A percentile compares a stretch with the other conserved stretches of the same genome.
Conservation (phyloP, 2,888 invertebrate species). For the Hartigia nigra region DNA sequence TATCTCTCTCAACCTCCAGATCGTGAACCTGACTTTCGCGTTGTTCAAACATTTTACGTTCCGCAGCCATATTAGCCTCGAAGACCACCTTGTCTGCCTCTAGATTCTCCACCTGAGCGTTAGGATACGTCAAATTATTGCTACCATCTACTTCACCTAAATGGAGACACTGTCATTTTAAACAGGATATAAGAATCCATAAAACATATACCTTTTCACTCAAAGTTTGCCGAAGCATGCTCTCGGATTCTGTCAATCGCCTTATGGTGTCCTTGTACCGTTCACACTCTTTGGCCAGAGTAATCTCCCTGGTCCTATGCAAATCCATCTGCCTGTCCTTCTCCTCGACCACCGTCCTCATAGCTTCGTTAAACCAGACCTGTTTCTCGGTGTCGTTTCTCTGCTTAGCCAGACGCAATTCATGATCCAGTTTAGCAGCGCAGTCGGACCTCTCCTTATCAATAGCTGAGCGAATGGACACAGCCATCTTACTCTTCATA, state of each 20-base stretch:
- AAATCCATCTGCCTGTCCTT: slow-evolving; percentile 79
- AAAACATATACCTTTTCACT: slow-evolving; percentile 56
- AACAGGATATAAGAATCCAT: not conserved
- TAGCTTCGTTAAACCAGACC: slow-evolving; percentile 72
- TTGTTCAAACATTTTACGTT: slow-evolving; percentile 40
- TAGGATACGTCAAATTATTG: not conserved
- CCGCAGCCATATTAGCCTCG: slow-evolving; percentile 41
- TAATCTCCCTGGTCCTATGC: slow-evolving; percentile 72
- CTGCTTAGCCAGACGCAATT: slow-evolving; percentile 65
- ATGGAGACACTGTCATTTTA: not conserved
- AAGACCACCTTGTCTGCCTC: slow-evolving; percentile 48
- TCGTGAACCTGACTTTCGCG: slow-evolving; percentile 42
- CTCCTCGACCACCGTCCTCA: slow-evolving; percentile 75
- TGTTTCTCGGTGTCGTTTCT: slow-evolving; percentile 71
- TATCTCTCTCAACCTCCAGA: slow-evolving; percentile 40
- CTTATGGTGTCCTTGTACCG: slow-evolving; percentile 77
- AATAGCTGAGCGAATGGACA: slow-evolving; percentile 67
- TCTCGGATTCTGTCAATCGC: slow-evolving; percentile 75
- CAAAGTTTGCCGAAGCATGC: slow-evolving; percentile 68
- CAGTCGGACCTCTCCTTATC: slow-evolving; percentile 71
- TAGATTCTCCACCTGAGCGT: slow-evolving; percentile 50
- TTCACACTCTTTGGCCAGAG: slow-evolving; percentile 73
- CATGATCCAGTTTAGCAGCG: slow-evolving; percentile 65
- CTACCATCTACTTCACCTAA: not conserved
- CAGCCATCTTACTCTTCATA: slow-evolving; percentile 72